Evolutionary conservation across 2,113 vertebrate species (phyloP), one percentile per base, ranked within the genome.

Genomic region (Megaceryle torquata): DNA sequence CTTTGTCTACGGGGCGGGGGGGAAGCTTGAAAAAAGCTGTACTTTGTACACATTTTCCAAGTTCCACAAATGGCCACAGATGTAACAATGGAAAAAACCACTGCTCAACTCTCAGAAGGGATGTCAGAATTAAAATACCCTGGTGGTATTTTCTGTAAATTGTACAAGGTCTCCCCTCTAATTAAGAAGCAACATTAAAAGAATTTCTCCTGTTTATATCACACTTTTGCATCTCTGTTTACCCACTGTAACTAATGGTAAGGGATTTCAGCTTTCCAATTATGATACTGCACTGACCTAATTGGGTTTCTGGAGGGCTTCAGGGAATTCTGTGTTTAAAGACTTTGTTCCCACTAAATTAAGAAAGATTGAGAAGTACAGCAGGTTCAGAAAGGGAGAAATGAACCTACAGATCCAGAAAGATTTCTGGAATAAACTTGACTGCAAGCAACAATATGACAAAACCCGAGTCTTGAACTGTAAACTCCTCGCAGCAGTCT

Each of bases 321-420:
- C 48, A 1, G 89, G 89, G 91, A 92, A 89, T 85, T 95, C 80
- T 4, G 9, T 44, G 44, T 76, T 93, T 94, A 78, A 96, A 90
- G 82, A 90, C 68, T 78, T 78, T 90, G 68, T 69, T 95, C 86
- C 68, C 86, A 71, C 61, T 86, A 86, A 86, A 77, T 88, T 53
- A 88, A 92, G 91, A 57, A 91, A 95, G 94, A 96, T 94, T 93
- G 89, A 79, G 80, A 96, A 96, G 88, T 3, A 86, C 9, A 51
- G 93, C 56, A 67, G 69, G 69, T 97, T 96, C 91, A 79, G 82
- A 82, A 92, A 89, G 89, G 93, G 88, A 93, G 93, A 96, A 96
- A 97, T 24, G 87, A 96, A 95, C 59, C 93, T 65, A 74, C 19
- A 39, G 93, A 96, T 95, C 94, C 94, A 83, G 97, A n/a, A n/a